Evolutionary conservation across 2,113 vertebrate species (phyloP).

Genomic region (Epinephelus cyanopodus): DNA sequence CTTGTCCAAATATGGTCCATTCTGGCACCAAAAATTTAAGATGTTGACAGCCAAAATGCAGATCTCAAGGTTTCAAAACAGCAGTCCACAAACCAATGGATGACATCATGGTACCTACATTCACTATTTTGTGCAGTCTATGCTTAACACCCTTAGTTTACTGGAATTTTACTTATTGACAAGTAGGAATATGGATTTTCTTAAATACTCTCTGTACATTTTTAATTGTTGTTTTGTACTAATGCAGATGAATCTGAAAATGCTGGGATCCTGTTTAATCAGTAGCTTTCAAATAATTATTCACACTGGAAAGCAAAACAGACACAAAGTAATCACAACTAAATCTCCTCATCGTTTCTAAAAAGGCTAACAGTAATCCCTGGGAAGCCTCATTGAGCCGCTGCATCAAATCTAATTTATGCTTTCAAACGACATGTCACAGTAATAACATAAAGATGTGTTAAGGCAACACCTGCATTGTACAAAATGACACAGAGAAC

Average conservation of each 20-base stretch:
- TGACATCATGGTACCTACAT: too few relatives aligned
- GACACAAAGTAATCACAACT: background rate
- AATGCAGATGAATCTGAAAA: background rate
- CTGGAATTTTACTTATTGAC: background rate
- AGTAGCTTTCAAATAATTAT: conserved; percentile 7
- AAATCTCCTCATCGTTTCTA: background rate
- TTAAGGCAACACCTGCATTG: background rate
- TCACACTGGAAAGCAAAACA: background rate
- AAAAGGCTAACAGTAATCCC: background rate
- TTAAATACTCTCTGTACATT: background rate
- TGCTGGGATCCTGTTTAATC: background rate
- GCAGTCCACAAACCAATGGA: too few relatives aligned
- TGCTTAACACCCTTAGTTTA: conserved; percentile 22
- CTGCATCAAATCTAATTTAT: conserved; percentile 13
- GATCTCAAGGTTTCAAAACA: too few relatives aligned
- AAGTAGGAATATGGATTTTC: background rate
- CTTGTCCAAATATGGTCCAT: too few relatives aligned
- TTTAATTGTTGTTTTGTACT: conserved; percentile 6
- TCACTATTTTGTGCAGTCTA: too few relatives aligned
- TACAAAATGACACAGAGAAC: background rate
- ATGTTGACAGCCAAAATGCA: too few relatives aligned
- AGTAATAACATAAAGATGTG: background rate
- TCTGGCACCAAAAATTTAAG: too few relatives aligned
- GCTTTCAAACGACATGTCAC: background rate
- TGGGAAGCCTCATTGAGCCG: background rate